A percentile compares a stretch with the other conserved stretches of the same genome.
phyloP scores from a whole-genome alignment of 2,113 vertebrate species.

The Heloderma charlesbogerti region DNA sequence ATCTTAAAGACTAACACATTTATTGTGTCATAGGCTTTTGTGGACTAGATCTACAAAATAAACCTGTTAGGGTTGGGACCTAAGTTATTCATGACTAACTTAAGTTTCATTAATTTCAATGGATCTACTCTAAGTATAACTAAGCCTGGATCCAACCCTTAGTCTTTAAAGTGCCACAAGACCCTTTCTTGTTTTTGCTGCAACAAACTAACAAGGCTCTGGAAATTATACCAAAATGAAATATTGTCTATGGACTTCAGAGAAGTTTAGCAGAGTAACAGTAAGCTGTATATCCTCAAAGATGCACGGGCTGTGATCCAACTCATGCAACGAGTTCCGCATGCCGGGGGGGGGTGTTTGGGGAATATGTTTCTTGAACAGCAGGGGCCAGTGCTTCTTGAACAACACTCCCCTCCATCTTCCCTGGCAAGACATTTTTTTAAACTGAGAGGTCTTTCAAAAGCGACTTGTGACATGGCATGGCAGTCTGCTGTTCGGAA shows the following conservation, averaged over 20 bases:
- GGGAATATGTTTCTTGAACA: too few relatives aligned
- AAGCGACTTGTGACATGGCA: background rate
- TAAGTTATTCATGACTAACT: too few relatives aligned
- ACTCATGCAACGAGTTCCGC: background rate
- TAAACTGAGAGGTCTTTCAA: background rate
- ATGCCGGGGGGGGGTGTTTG: too few relatives aligned
- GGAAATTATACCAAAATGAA: background rate
- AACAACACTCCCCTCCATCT: background rate
- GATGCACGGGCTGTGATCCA: background rate
- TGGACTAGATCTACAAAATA: background rate
- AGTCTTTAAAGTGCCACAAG: too few relatives aligned
- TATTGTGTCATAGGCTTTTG: background rate
- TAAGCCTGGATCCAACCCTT: too few relatives aligned
- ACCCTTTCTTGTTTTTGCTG: too few relatives aligned
- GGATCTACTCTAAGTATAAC: too few relatives aligned
- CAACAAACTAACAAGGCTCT: too few relatives aligned
- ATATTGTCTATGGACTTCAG: background rate
- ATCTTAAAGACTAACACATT: too few relatives aligned
- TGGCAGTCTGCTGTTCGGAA: background rate
- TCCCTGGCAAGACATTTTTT: background rate
- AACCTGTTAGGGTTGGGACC: background rate
- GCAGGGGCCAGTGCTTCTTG: background rate
- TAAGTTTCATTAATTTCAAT: too few relatives aligned
- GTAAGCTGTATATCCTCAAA: background rate
- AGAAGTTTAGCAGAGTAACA: background rate